Evolutionary conservation across 1,140 invertebrate species (phyloP), one percentile per base, ranked within the genome.

Genomic region (Oryctes rhinoceros): DNA sequence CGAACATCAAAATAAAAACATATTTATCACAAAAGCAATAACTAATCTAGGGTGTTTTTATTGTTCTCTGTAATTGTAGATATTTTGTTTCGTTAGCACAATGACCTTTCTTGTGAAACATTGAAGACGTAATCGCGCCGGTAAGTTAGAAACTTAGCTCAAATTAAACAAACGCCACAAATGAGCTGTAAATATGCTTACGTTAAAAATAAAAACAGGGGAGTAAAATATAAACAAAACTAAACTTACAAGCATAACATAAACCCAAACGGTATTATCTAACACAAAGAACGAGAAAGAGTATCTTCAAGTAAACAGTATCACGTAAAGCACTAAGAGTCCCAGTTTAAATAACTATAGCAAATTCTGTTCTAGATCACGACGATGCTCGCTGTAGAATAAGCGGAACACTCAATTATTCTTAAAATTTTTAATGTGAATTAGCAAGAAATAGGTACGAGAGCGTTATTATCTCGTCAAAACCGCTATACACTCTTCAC

Each of bases 401-500:
- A 71, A 71, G 24, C 65, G 65, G 65, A 71, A 71, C 65, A 71
- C 65, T 37, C 53, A 59, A 71, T 71, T 24, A 35, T 24, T 71
- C 18, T 71, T 71, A 13, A 71, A 24, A 71, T 4, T 59, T 59
- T 59, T 59, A 59, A 59, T 9, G 4, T 37, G 35, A 71, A 71
- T 35, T 35, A 71, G 65, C 35, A 71, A 71, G 35, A 37, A 71
- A 24, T 71, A 71, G 53, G 53, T 59, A 59, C 18, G n/a, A 6
- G 15, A 59, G 53, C 18, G 53, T 59, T 71, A 71, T 71, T 30
- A 71, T 35, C 65, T 35, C 65, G 6, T 71, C 53, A 59, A 59
- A 59, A 59, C 53, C 53, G 65, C 65, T 71, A 71, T 71, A 9
- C 65, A 71, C 65, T 71, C 24, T 71, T 71, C 24, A 71, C 65